phyloP scores from a whole-genome alignment of 2,113 vertebrate species.

The Heteronetta atricapilla region DNA sequence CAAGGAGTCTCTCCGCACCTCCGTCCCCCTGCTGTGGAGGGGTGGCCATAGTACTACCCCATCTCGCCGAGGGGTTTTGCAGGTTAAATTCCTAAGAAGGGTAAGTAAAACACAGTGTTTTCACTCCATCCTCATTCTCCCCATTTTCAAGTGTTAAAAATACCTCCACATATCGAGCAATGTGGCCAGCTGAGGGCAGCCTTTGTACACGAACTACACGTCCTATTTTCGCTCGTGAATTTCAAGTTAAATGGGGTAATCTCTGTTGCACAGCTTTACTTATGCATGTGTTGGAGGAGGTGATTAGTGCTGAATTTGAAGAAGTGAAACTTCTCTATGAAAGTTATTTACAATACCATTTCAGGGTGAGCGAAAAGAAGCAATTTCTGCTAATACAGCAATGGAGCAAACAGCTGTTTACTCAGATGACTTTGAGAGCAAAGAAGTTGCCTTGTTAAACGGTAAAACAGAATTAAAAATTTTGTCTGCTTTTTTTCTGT shows the following conservation, averaged over 20 bases:
- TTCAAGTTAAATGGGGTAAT: neutral
- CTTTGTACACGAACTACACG: neutral
- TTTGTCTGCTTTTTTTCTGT: neutral
- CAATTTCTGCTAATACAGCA: constrained; percentile 75
- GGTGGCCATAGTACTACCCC: neutral
- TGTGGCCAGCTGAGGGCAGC: neutral
- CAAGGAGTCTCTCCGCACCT: neutral
- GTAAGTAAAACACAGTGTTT: neutral
- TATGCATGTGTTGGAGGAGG: fast-evolving
- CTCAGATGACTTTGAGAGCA: constrained; percentile 85
- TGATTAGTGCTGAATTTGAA: neutral
- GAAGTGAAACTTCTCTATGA: neutral
- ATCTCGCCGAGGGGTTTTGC: neutral
- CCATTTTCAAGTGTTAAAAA: neutral
- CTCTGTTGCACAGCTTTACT: neutral
- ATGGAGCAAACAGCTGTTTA: constrained; percentile 75
- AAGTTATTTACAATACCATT: constrained; percentile 54
- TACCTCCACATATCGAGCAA: neutral
- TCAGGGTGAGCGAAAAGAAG: constrained; percentile 85
- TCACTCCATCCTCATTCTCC: neutral
- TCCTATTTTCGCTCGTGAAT: neutral
- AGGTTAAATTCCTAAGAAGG: neutral
- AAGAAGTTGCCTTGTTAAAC: constrained; percentile 70
- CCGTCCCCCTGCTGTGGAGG: neutral
- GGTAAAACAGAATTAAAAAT: neutral